These are phyloP conservation scores for Arenicola marina DNA, from an alignment of 2,888 invertebrate species.

Conservation along the genomic window DNA sequence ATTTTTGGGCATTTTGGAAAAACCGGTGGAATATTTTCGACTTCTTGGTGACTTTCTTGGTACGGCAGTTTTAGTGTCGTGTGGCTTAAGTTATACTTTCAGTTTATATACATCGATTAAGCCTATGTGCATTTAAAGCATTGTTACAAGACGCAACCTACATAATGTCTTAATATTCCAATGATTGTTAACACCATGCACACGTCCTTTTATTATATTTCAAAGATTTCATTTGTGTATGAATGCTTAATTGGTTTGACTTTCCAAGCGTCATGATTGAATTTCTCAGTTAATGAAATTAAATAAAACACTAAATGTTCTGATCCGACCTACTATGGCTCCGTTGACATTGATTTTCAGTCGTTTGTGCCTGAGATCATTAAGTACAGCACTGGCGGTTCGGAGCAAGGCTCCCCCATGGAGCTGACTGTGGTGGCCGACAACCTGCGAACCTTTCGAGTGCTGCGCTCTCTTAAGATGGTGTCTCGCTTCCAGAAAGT, in stretches of 20 bases:
- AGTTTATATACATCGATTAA: too few species aligned
- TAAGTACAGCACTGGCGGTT: not conserved
- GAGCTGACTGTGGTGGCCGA: conserved; percentile 19
- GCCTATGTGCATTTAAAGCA: too few species aligned
- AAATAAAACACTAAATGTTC: too few species aligned
- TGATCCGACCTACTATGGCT: not conserved
- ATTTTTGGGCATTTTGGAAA: conserved; percentile 34
- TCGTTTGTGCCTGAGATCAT: not conserved
- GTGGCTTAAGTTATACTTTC: too few species aligned
- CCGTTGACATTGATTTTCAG: not conserved
- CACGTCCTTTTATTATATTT: too few species aligned
- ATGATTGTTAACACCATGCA: too few species aligned
- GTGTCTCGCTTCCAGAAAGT: conserved; percentile 31
- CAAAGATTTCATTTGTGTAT: not conserved
- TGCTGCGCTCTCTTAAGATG: conserved; percentile 35
- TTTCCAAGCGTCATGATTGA: too few species aligned
- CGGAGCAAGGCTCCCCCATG: conserved; percentile 1
- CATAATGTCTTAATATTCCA: too few species aligned
- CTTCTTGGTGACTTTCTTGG: conserved; percentile 31
- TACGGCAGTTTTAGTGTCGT: not conserved
- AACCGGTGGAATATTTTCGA: conserved; percentile 37
- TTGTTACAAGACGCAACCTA: too few species aligned
- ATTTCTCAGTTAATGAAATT: too few species aligned
- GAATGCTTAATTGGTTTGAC: too few species aligned
- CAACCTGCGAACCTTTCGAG: conserved; percentile 30